These are phyloP conservation scores for Euglossa dilemma DNA, from an alignment of 1,140 invertebrate genomes.

Conservation along the genomic window DNA sequence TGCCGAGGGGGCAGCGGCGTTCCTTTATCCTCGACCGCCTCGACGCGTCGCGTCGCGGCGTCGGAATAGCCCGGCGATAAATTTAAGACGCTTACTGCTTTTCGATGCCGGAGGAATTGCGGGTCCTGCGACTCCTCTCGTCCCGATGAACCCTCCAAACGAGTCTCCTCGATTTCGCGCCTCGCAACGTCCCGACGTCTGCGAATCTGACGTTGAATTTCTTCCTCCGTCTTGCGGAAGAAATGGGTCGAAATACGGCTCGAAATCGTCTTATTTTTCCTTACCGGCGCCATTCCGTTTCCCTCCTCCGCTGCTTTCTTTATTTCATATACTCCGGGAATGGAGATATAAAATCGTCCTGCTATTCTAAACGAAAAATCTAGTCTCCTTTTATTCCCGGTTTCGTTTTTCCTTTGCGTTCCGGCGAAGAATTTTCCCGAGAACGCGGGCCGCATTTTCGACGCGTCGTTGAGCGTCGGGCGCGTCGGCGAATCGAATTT, in stretches of 20 bases:
- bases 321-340: no score
- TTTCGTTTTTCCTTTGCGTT: background rate
- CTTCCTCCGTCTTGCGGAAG: background rate
- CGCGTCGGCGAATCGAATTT: constrained; percentile 28
- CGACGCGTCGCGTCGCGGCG: constrained; percentile 57
- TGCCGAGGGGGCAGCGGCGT: background rate
- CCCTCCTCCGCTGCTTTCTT: no score
- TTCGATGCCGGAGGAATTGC: constrained; percentile 75
- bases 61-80: constrained; percentile 77
- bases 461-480: background rate
- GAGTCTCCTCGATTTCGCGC: constrained; percentile 5
- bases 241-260: background rate
- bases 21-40: constrained; percentile 52
- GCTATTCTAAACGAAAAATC: no score
- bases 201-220: background rate
- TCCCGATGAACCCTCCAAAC: constrained; percentile 71
- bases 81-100: constrained; percentile 80
- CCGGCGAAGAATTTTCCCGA: background rate
- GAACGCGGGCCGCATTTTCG: background rate
- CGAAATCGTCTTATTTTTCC: background rate
- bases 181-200: background rate
- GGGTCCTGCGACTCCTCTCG: constrained; percentile 52
- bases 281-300: no score
- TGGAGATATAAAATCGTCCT: no score
- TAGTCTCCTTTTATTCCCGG: background rate